phyloP scores from a whole-genome alignment of 2,797 vertebrate species.

The Glyptemys insculpta region DNA sequence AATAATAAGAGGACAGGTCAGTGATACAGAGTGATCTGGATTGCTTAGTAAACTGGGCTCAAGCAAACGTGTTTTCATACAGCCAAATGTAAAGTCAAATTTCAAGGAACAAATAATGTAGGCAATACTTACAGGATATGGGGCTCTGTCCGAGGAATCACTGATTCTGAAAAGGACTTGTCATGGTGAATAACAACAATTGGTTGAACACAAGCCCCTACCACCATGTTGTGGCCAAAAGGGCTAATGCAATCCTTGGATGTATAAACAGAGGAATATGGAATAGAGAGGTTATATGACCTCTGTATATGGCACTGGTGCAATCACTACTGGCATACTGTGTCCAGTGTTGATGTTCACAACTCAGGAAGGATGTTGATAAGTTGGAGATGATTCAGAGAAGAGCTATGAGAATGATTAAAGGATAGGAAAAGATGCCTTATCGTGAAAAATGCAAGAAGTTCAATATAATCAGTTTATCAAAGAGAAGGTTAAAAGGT shows the following conservation, averaged over 20 bases:
- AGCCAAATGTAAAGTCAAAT: slow-evolving; percentile 12
- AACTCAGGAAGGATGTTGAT: background rate
- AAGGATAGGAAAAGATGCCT: no score
- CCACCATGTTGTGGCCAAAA: background rate
- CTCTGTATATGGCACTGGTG: background rate
- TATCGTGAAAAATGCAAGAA: no score
- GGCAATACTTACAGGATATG: background rate
- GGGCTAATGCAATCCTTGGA: background rate
- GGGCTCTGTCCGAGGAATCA: background rate
- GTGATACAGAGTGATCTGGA: background rate
- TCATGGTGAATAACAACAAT: background rate
- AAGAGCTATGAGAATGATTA: no score
- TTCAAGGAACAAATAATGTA: background rate
- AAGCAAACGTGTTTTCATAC: background rate
- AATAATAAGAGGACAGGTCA: background rate
- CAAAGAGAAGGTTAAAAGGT: no score
- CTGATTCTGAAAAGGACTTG: background rate
- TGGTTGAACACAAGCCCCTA: background rate
- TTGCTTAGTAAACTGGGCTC: background rate
- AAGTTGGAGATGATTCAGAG: no score
- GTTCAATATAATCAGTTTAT: no score
- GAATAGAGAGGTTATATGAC: background rate
- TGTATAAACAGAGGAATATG: background rate
- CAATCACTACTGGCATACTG: background rate
- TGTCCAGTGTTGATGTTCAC: background rate